Conservation (phyloP, 1,140 invertebrate species). For the Drosophila grimshawi region DNA sequence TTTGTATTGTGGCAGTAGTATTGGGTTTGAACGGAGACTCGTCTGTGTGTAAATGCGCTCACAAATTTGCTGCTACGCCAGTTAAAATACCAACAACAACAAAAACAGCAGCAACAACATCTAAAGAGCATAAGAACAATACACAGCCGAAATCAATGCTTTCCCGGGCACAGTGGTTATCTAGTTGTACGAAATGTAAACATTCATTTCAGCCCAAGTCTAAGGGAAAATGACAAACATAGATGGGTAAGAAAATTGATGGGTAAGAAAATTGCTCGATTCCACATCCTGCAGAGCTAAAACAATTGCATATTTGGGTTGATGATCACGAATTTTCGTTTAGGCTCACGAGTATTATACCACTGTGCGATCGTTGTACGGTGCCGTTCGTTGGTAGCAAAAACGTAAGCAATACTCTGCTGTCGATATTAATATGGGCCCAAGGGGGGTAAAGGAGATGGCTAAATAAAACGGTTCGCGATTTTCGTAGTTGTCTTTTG, state of each 20-base stretch:
- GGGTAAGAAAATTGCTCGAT: background rate
- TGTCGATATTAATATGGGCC: constrained; percentile 2
- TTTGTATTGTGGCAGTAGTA: constrained; percentile 21
- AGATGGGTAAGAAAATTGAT: background rate
- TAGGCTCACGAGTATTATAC: background rate
- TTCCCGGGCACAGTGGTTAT: constrained; percentile 42
- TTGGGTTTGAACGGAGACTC: constrained; percentile 22
- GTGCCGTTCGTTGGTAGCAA: constrained; percentile 44
- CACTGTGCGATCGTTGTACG: constrained; percentile 39
- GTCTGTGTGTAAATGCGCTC: constrained; percentile 38
- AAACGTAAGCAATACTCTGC: constrained; percentile 37
- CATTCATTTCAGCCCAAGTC: too few species aligned
- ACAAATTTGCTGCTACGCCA: constrained; percentile 57
- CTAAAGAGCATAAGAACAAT: constrained; percentile 50
- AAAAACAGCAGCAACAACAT: constrained; percentile 26
- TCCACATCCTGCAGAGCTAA: background rate
- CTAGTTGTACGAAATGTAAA: background rate
- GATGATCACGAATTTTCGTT: background rate
- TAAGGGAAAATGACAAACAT: background rate
- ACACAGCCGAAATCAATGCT: constrained; percentile 55
- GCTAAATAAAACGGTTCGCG: constrained; percentile 42
- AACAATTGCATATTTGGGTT: background rate
- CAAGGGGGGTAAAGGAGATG: constrained; percentile 35
- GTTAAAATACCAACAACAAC: constrained; percentile 36
- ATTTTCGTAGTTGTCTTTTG: constrained; percentile 72